A percentile compares a stretch with the other conserved stretches of the same genome.
Conservation (phyloP, 2,888 invertebrate genomes). For the Erebia palarica region DNA sequence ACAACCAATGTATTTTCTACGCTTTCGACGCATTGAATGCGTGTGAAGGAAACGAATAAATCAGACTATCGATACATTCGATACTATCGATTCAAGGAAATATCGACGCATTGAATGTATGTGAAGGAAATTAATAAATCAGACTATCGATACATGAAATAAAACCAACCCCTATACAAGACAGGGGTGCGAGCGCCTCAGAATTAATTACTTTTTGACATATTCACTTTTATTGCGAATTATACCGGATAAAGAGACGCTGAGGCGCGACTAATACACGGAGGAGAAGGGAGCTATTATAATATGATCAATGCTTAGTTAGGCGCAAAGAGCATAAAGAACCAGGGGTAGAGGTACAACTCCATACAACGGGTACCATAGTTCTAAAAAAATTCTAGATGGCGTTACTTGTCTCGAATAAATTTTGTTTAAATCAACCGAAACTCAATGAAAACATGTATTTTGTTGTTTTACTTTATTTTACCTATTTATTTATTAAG, state of each 20-base stretch:
- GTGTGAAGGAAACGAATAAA: neutral
- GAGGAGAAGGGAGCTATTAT: conserved; percentile 18
- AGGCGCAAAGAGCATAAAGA: no score
- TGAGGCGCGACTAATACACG: conserved; percentile 38
- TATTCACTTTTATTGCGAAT: conserved; percentile 78
- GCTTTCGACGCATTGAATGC: no score
- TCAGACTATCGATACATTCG: conserved; percentile 17
- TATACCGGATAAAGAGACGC: conserved; percentile 60
- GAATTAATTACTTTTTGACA: conserved; percentile 80
- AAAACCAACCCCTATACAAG: conserved; percentile 55
- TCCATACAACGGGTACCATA: no score
- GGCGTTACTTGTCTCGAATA: no score
- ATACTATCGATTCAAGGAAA: no score
- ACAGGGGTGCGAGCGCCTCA: conserved; percentile 62
- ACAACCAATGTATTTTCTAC: no score
- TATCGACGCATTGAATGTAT: neutral
- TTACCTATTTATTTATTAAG: no score
- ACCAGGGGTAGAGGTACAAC: no score
- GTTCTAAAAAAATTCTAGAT: no score
- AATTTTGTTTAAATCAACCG: no score
- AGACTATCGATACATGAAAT: conserved; percentile 17
- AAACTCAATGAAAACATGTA: no score
- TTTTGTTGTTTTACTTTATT: no score
- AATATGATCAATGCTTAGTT: conserved; percentile 16
- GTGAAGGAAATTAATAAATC: neutral